A percentile compares a stretch with the other conserved stretches of the same genome.
These are phyloP conservation scores for Laterallus jamaicensis DNA, from an alignment of 2,113 vertebrate species.

Conservation along the genomic window DNA sequence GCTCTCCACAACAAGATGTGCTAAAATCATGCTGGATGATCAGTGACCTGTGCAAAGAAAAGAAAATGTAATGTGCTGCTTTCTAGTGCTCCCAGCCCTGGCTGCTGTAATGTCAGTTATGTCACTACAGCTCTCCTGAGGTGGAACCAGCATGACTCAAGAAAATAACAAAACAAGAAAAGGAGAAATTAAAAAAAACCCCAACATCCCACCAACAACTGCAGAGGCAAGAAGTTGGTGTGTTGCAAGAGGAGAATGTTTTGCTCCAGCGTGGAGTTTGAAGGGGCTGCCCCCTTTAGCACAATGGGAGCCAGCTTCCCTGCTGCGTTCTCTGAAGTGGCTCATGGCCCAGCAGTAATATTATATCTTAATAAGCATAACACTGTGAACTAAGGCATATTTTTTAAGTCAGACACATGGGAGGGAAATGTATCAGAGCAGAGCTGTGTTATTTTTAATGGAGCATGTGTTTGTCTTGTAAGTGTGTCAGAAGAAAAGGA, in stretches of 20 bases:
- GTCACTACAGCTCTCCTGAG: neutral
- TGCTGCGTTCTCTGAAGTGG: slow-evolving; percentile 21
- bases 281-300: neutral
- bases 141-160: neutral
- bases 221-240: neutral
- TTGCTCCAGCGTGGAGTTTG: neutral
- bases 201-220: neutral
- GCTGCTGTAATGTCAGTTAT: neutral
- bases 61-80: neutral
- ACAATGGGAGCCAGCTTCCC: neutral
- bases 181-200: neutral
- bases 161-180: neutral
- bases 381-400: slow-evolving; percentile 66
- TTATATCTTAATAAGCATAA: slow-evolving; percentile 66
- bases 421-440: slow-evolving; percentile 68
- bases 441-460: slow-evolving; percentile 84
- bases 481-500: slow-evolving; percentile 55
- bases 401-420: slow-evolving; percentile 65
- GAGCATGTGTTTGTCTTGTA: slow-evolving; percentile 83
- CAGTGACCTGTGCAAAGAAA: neutral
- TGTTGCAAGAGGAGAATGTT: neutral
- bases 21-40: neutral
- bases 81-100: neutral
- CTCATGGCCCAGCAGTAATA: slow-evolving; percentile 61
- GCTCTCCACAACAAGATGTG: neutral